These are phyloP conservation scores for Acrobeloides nanus DNA, from an alignment of 2,888 invertebrate genomes.

Conservation along the genomic window DNA sequence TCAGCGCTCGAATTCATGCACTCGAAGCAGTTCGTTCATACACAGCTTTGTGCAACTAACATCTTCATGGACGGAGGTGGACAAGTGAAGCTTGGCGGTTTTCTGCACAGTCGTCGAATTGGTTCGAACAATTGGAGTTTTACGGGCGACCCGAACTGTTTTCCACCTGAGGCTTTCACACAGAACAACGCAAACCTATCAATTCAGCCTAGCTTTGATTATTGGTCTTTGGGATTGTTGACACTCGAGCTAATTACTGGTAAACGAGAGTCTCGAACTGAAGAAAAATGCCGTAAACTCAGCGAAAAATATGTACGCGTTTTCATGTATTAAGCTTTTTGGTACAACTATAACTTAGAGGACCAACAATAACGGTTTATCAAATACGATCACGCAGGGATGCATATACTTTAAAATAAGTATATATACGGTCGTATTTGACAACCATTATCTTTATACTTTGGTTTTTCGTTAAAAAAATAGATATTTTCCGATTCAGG, in stretches of 20 bases:
- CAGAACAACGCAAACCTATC: background rate
- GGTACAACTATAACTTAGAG: too few relatives aligned
- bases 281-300: background rate
- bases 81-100: slow-evolving; percentile 17
- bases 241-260: slow-evolving; percentile 23
- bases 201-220: slow-evolving; percentile 12
- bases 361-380: too few relatives aligned
- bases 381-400: too few relatives aligned
- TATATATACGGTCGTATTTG: too few relatives aligned
- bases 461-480: too few relatives aligned
- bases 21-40: slow-evolving; percentile 16
- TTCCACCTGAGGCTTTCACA: slow-evolving; percentile 14
- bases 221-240: slow-evolving; percentile 13
- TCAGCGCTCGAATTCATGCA: slow-evolving; percentile 14
- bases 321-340: too few relatives aligned
- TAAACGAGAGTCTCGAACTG: slow-evolving; percentile 8
- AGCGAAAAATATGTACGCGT: slow-evolving; percentile 13
- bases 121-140: slow-evolving; percentile 15
- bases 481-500: too few relatives aligned
- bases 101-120: slow-evolving; percentile 9
- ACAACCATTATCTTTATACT: too few relatives aligned
- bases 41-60: slow-evolving; percentile 10
- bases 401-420: too few relatives aligned
- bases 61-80: slow-evolving; percentile 11
- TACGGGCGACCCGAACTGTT: slow-evolving; percentile 11